Evolutionary conservation across 2,888 invertebrate genomes (phyloP).

Genomic region (Euphydryas editha): DNA sequence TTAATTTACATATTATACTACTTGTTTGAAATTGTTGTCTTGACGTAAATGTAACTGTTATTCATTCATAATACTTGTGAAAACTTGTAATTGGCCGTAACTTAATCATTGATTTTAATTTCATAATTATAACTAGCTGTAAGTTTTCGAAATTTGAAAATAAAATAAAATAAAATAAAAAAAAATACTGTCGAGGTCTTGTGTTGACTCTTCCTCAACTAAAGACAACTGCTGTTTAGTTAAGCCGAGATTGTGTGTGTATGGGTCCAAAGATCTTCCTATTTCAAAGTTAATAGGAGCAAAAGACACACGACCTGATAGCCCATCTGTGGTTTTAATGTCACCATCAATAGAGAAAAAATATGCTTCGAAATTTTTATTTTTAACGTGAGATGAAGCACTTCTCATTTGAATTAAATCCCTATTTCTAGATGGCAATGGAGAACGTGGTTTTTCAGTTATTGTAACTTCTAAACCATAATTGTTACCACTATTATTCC

Average conservation of each 20-base stretch:
- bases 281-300: conserved; percentile 55
- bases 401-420: conserved; percentile 54
- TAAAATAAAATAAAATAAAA: too few species aligned
- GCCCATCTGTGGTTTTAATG: conserved; percentile 49
- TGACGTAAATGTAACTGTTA: too few species aligned
- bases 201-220: conserved; percentile 79
- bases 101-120: too few species aligned
- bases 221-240: conserved; percentile 76
- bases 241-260: conserved; percentile 59
- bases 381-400: conserved; percentile 62
- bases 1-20: too few species aligned
- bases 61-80: too few species aligned
- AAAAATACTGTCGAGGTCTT: conserved; percentile 77
- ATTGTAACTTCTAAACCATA: conserved; percentile 74
- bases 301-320: conserved; percentile 60
- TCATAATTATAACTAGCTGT: too few species aligned
- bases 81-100: too few species aligned
- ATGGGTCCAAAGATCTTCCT: conserved; percentile 65
- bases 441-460: conserved; percentile 56
- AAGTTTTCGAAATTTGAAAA: too few species aligned
- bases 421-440: conserved; percentile 59
- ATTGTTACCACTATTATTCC: conserved; percentile 49
- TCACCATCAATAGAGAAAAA: conserved; percentile 64
- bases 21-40: too few species aligned
- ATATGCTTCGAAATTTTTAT: conserved; percentile 65